phyloP scores from a whole-genome alignment of 2,797 vertebrate species.

The Hemibagrus guttatus region DNA sequence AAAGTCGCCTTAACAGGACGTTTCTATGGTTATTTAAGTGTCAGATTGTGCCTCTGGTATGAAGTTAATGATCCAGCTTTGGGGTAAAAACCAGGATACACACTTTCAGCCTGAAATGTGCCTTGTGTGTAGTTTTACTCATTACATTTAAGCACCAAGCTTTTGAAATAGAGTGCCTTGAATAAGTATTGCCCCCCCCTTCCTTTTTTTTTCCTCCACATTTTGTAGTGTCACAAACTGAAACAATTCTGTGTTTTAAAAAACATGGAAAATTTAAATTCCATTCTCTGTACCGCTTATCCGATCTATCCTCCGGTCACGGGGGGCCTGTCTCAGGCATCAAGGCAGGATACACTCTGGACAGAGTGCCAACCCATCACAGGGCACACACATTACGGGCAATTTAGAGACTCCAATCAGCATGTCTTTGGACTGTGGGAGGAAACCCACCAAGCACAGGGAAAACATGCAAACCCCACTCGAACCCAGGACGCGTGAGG shows the following conservation, averaged over 20 bases:
- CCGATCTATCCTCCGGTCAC: too few relatives aligned
- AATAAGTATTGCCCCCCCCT: neutral
- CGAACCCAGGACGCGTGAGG: too few relatives aligned
- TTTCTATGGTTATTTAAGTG: constrained; percentile 39
- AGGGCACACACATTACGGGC: too few relatives aligned
- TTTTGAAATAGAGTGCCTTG: neutral
- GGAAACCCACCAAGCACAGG: too few relatives aligned
- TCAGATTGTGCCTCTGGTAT: constrained; percentile 31
- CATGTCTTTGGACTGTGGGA: too few relatives aligned
- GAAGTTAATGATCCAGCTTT: constrained; percentile 48
- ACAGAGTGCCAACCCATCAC: too few relatives aligned
- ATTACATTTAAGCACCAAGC: neutral
- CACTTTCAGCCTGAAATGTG: neutral
- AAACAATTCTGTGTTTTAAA: neutral
- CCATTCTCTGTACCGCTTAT: too few relatives aligned
- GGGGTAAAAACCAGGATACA: neutral
- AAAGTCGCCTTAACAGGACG: constrained; percentile 4
- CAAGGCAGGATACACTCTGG: too few relatives aligned
- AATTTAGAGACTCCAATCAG: too few relatives aligned
- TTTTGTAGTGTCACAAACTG: neutral
- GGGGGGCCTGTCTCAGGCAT: too few relatives aligned
- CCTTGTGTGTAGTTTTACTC: neutral
- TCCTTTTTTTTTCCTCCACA: neutral
- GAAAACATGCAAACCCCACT: too few relatives aligned
- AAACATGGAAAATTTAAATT: too few relatives aligned